Conservation (phyloP, 2,113 vertebrate genomes). For the Emydocephalus ijimae region DNA sequence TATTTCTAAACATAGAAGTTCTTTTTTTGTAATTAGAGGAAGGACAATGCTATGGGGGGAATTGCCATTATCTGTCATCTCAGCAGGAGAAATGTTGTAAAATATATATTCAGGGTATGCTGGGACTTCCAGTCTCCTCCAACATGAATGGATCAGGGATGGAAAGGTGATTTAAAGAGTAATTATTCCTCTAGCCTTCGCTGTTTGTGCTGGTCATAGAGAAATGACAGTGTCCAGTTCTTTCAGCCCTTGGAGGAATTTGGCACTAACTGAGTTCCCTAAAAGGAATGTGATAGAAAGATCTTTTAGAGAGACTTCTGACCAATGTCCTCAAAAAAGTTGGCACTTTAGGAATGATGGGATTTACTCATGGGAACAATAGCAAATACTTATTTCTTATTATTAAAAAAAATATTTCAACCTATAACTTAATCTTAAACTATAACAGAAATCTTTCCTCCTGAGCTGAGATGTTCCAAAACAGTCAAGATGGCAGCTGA, state of each 20-base stretch:
- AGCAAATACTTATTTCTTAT: neutral
- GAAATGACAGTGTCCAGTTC: conserved; percentile 31
- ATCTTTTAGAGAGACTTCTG: neutral
- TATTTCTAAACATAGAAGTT: neutral
- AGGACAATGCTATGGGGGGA: conserved; percentile 8
- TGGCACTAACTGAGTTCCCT: conserved; percentile 27
- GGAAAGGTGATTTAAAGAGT: conserved; percentile 41
- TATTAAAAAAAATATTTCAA: neutral
- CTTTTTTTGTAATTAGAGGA: neutral
- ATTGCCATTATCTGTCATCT: neutral
- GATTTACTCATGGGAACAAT: conserved; percentile 13
- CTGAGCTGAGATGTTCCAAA: neutral
- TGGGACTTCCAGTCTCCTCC: conserved; percentile 30
- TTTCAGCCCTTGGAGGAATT: conserved; percentile 18
- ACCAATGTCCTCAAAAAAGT: neutral
- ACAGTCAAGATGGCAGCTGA: neutral
- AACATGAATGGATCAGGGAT: conserved; percentile 24
- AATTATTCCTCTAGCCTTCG: conserved; percentile 40
- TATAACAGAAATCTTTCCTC: neutral
- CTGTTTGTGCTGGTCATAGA: conserved; percentile 32
- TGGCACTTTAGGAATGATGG: neutral
- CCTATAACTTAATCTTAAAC: neutral
- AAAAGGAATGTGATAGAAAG: conserved; percentile 20
- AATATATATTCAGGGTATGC: conserved; percentile 20
- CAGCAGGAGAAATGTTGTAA: neutral